Base-by-base conservation (phyloP, 2,113 vertebrate genomes). In the Apistogramma diplotaenia region DNA sequence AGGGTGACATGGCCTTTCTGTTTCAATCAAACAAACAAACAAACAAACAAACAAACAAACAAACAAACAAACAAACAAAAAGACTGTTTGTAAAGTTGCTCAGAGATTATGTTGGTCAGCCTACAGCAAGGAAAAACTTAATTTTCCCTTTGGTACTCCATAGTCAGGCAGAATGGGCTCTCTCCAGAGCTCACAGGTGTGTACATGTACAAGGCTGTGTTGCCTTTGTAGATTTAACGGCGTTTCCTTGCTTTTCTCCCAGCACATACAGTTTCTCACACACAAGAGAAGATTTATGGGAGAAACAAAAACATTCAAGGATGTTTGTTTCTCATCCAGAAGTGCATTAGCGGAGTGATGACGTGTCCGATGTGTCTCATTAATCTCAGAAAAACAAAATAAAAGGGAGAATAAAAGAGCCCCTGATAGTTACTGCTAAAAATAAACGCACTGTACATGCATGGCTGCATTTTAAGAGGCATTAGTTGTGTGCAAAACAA, bases 21-120 rank as follows among this genome's bases (percentile, higher is more conserved):
- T 77, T 81, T n/a, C n/a, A n/a, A n/a, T n/a, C n/a, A 4, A 43
- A 53, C 16, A 43, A 21, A 9, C 13, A 21, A 27, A 27, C n/a
- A 4, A 43, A 53, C 16, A 43, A 21, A 9, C 13, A 21, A 27
- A 27, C n/a, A 4, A 43, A 53, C 16, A 43, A 21, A 9, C 13
- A 21, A 27, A 27, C n/a, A n/a, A n/a, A n/a, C n/a, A 4, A 43
- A 53, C 16, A 43, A 21, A 9, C 13, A 21, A 27, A 27, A 9
- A 67, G 9, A 18, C 23, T 46, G 40, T 15, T 27, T 49, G 46
- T 51, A 54, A 33, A 51, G 49, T 59, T 53, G 29, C 37, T 76
- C 12, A 7, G 58, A 61, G n/a, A 84, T 87, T 61, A 85, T 57
- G 70, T 5, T 62, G 57, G 75, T 79, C 72, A 73, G 53, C 37